Conservation (phyloP, 1,140 invertebrate species). For the Cheumatopsyche charites region DNA sequence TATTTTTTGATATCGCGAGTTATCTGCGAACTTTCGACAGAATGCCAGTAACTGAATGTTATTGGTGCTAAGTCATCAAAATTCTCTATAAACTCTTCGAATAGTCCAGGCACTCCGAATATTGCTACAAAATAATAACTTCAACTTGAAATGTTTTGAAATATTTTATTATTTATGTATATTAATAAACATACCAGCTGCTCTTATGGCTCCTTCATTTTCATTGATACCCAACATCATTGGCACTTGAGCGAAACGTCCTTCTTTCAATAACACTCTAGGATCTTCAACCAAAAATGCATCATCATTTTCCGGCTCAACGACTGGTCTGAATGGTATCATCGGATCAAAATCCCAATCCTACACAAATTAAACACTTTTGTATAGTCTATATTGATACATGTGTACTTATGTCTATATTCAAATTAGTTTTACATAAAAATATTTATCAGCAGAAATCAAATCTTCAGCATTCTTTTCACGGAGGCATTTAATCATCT, state of each 20-base stretch:
- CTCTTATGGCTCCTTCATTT: conserved; percentile 57
- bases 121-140: conserved; percentile 49
- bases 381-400: not conserved
- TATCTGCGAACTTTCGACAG: conserved; percentile 26
- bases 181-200: conserved; percentile 47
- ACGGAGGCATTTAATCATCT: conserved; percentile 54
- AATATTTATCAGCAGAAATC: conserved; percentile 51
- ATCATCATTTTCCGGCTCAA: conserved; percentile 51
- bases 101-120: conserved; percentile 50
- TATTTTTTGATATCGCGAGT: conserved; percentile 42
- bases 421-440: conserved; percentile 48
- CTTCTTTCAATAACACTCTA: conserved; percentile 50
- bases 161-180: conserved; percentile 22
- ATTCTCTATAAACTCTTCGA: conserved; percentile 42
- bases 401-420: not conserved
- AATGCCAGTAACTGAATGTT: conserved; percentile 47
- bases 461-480: conserved; percentile 51
- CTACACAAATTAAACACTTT: conserved; percentile 38
- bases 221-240: conserved; percentile 56
- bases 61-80: conserved; percentile 52
- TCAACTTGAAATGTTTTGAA: not conserved
- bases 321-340: conserved; percentile 57
- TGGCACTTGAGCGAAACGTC: conserved; percentile 52
- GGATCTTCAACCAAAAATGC: conserved; percentile 57
- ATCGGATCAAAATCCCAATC: conserved; percentile 58